Evolutionary conservation across 2,113 vertebrate genomes (phyloP).

Genomic region (Ptilorrhoa leucosticta): DNA sequence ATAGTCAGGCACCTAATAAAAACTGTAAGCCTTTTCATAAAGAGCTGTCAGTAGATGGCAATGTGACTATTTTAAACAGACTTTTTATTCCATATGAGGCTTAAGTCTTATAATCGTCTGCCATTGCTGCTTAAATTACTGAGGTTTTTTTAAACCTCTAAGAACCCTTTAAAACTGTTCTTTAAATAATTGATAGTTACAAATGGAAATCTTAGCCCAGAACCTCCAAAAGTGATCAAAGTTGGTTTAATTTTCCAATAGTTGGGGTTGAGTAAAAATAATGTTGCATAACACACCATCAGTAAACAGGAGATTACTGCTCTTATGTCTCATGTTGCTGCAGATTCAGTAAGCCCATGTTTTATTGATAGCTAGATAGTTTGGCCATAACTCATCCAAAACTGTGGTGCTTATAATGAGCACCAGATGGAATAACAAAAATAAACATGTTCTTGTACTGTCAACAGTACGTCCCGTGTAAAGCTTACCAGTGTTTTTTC

Average conservation of each 20-base stretch:
- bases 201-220: conserved; percentile 71
- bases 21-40: conserved; percentile 47
- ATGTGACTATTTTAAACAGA: conserved; percentile 72
- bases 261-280: conserved; percentile 61
- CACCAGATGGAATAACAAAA: conserved; percentile 50
- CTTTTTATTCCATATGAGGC: conserved; percentile 33
- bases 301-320: conserved; percentile 42
- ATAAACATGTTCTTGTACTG: conserved; percentile 14
- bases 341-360: conserved; percentile 6
- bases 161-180: conserved; percentile 69
- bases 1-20: conserved; percentile 28
- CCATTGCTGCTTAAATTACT: conserved; percentile 67
- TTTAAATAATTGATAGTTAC: conserved; percentile 80
- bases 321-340: background rate
- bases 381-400: background rate
- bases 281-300: conserved; percentile 34
- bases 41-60: conserved; percentile 79
- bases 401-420: conserved; percentile 14
- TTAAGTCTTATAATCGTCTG: conserved; percentile 58
- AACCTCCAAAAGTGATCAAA: conserved; percentile 74
- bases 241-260: conserved; percentile 69
- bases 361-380: conserved; percentile 3
- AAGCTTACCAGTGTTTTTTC: background rate
- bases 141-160: conserved; percentile 51
- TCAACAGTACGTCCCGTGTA: background rate